Percentiles rank a stretch among this genome's conserved stretches.
Conservation (phyloP, 2,797 vertebrate species). For the Gymnocypris eckloni region DNA sequence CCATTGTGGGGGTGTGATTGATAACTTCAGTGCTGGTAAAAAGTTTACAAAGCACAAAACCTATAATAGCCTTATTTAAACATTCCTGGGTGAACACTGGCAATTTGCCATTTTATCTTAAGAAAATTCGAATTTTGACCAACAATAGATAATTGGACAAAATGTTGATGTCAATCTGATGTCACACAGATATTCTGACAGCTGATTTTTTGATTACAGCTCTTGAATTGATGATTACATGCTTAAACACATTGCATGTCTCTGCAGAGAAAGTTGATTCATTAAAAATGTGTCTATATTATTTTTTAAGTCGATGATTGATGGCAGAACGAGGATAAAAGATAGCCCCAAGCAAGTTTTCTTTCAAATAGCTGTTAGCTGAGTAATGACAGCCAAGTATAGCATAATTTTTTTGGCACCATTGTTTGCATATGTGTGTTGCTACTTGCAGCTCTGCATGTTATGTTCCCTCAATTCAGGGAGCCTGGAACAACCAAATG, state of each 20-base stretch:
- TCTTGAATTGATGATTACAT: constrained; percentile 46
- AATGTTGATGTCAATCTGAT: neutral
- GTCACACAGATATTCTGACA: constrained; percentile 55
- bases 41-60: constrained; percentile 60
- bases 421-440: constrained; percentile 47
- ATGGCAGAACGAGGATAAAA: constrained; percentile 59
- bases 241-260: constrained; percentile 62
- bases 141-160: neutral
- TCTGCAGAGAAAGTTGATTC: constrained; percentile 66
- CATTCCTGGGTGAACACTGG: neutral
- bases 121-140: neutral
- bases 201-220: constrained; percentile 62
- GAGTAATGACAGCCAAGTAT: constrained; percentile 77
- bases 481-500: neutral
- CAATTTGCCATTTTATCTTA: neutral
- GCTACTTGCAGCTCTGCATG: constrained; percentile 40
- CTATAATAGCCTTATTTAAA: neutral
- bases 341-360: constrained; percentile 65
- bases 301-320: constrained; percentile 63
- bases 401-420: constrained; percentile 60
- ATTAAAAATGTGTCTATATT: constrained; percentile 55
- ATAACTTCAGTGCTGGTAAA: constrained; percentile 64
- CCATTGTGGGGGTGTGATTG: constrained; percentile 67
- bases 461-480: constrained; percentile 5
- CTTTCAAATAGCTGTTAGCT: constrained; percentile 74